These are phyloP conservation scores for Alligator mississippiensis DNA, from an alignment of 2,113 vertebrate genomes.

Conservation along the genomic window DNA sequence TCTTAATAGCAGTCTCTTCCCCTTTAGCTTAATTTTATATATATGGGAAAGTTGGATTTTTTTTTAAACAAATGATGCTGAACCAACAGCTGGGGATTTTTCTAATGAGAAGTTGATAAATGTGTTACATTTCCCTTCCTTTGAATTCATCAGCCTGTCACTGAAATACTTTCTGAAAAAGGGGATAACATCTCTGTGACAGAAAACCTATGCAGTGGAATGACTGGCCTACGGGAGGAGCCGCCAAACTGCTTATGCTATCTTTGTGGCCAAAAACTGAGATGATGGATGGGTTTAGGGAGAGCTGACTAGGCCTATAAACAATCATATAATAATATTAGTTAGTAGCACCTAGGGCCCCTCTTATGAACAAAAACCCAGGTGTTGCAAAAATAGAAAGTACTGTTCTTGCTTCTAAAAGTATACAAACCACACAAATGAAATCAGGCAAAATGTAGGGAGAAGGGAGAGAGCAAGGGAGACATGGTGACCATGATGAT, in stretches of 20 bases:
- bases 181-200: neutral
- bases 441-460: neutral
- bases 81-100: neutral
- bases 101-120: fast-evolving
- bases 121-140: neutral
- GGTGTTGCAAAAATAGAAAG: neutral
- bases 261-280: neutral
- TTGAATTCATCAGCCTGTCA: neutral
- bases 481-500: neutral
- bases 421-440: neutral
- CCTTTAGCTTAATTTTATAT: neutral
- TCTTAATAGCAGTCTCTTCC: neutral
- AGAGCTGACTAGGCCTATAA: neutral
- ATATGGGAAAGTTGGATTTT: neutral
- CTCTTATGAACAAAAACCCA: neutral
- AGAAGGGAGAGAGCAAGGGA: neutral
- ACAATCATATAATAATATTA: neutral
- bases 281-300: neutral
- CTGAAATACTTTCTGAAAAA: neutral
- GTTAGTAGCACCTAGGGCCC: neutral
- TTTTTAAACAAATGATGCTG: neutral
- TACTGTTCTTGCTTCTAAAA: neutral
- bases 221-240: fast-evolving
- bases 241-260: neutral
- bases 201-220: fast-evolving